Evolutionary conservation across 1,140 invertebrate species (phyloP), one percentile per base, ranked within the genome.

Genomic region (Bathynomus jamesi): DNA sequence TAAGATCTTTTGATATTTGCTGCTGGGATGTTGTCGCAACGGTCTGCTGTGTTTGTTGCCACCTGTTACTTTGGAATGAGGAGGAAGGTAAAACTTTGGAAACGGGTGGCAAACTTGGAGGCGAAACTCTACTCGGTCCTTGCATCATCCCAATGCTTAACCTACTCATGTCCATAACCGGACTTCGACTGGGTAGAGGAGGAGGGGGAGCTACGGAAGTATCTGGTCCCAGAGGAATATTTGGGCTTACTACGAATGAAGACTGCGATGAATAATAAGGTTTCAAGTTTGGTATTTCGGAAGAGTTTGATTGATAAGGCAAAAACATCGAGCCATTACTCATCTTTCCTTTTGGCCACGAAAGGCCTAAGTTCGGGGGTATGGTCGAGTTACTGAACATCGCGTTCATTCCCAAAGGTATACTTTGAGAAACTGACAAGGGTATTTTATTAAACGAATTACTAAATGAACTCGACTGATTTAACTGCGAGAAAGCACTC

Each of bases 1-100:
- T 74, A 53, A 77, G 64, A 70, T 74, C 72, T 30, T 66, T 62
- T 61, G 29, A 60, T n/a, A 53, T 73, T 73, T 24, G 62, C 29
- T 25, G 31, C 40, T n/a, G n/a, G n/a, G n/a, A n/a, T n/a, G n/a
- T n/a, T n/a, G n/a, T n/a, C n/a, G n/a, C n/a, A n/a, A n/a, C n/a
- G n/a, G n/a, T n/a, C n/a, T n/a, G n/a, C n/a, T n/a, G n/a, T 28
- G 31, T 4, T 30, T 17, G 28, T 13, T 46, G 13, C 25, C 31
- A 46, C 28, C 65, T 31, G 46, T 67, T 67, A 13, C 60, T 31
- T 32, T 67, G 46, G 13, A 67, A 28, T 2, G 65, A 30, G 17
- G 32, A 40, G 32, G 40, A 53, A 17, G 40, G 5, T 3, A 53
- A 11, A 3, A 21, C 17, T 1, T 17, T 21, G 2, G 40, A 21